These are phyloP conservation scores for Epinotia demarniana DNA, from an alignment of 2,888 invertebrate species.

Conservation along the genomic window DNA sequence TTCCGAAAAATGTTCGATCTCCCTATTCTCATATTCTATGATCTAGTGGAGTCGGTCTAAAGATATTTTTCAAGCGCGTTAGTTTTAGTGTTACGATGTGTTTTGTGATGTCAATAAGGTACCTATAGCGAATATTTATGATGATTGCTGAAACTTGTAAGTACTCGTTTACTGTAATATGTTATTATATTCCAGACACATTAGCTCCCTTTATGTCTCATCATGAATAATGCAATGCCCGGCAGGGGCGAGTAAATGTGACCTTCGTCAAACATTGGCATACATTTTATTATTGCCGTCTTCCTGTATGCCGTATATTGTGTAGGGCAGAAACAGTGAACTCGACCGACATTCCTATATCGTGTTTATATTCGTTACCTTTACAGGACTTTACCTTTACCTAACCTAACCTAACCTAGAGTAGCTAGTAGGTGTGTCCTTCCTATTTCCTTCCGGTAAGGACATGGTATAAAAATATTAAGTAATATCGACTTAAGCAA, in stretches of 20 bases:
- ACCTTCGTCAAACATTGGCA: constrained; percentile 45
- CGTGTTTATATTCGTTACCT: not conserved
- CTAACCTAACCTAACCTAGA: not conserved
- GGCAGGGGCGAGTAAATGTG: constrained; percentile 39
- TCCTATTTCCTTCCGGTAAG: no score
- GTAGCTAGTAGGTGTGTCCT: no score
- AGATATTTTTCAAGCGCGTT: no score
- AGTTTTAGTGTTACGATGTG: no score
- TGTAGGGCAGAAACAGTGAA: constrained; percentile 39
- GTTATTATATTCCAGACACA: constrained; percentile 18
- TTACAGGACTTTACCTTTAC: no score
- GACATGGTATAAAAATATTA: no score
- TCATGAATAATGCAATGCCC: constrained; percentile 31
- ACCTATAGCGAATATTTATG: not conserved
- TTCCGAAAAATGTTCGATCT: no score
- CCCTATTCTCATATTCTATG: no score
- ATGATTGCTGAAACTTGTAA: not conserved
- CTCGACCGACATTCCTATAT: constrained; percentile 1
- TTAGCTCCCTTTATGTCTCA: constrained; percentile 21
- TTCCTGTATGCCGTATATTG: constrained; percentile 37
- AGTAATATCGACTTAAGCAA: no score
- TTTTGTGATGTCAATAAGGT: not conserved
- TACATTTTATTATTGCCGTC: constrained; percentile 44
- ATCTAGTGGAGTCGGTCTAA: no score
- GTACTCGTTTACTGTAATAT: not conserved